These are phyloP conservation scores for Acropora yongei DNA, from an alignment of 64 coral and sea anemone genomes.

Conservation along the genomic window DNA sequence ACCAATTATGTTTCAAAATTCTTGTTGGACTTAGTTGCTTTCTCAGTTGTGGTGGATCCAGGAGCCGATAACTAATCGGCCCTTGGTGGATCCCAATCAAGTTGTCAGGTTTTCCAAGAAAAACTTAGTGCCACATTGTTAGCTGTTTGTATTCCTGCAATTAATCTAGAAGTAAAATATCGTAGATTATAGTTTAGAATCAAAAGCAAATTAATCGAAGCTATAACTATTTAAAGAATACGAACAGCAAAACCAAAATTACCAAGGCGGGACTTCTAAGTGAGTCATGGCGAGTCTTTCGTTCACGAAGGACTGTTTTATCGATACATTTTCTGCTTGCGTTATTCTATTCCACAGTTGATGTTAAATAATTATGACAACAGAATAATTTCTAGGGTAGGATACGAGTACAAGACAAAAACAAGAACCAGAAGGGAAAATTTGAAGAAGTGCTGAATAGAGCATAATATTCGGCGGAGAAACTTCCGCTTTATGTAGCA, in stretches of 20 bases:
- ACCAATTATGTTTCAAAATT: not conserved
- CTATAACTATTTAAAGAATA: not conserved
- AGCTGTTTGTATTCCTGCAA: not conserved
- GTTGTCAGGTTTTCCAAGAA: not conserved
- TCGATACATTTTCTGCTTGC: not conserved
- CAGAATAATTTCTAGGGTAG: constrained; percentile 1
- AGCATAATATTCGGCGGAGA: not conserved
- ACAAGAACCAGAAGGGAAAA: not conserved
- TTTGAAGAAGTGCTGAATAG: not conserved
- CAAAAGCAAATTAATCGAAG: not conserved
- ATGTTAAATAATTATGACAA: constrained; percentile 3
- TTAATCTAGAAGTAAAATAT: not conserved
- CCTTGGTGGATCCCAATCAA: not conserved
- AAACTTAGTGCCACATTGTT: not conserved
- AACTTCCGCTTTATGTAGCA: not conserved
- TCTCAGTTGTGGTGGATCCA: not conserved
- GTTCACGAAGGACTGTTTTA: not conserved
- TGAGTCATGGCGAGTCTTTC: not conserved
- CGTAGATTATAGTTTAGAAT: constrained; percentile 2
- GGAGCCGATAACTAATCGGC: no score
- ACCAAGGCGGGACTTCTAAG: not conserved
- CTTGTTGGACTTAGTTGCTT: not conserved
- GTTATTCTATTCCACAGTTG: not conserved
- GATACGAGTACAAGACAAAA: not conserved
- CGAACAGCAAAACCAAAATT: not conserved